Base-by-base conservation (phyloP, 2,797 vertebrate species). In the Champsocephalus gunnari region DNA sequence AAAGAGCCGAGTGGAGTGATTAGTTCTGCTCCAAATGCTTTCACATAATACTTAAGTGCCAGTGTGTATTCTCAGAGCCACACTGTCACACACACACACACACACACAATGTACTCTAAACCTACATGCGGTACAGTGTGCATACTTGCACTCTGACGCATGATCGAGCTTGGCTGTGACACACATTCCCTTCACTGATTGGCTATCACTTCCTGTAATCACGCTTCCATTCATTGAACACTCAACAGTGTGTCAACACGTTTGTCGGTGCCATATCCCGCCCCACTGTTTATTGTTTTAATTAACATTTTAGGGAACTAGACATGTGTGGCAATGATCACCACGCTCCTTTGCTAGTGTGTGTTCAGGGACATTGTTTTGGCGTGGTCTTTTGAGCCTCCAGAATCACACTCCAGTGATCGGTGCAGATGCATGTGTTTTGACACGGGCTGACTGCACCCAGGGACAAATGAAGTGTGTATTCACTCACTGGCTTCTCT, bases 11-110 rank as follows among this genome's bases (percentile, higher is more conserved):
- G 55, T 62, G 67, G 75, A 78, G 72, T 58, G 53, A 91, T 92
- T 92, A 91, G 80, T 92, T 90, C 89, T 87, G 88, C 89, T 90
- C 90, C 75, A 91, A 66, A 90, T 90, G 73, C 73, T 32, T n/a
- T 58, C 76, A 58, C 81, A 84, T 81, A 81, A 86, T 82, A 79
- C 74, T 73, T 69, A 84, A 77, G 80, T 76, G 86, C 75, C 64
- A 3, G 49, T 57, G 50, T 57, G 75, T 67, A 21, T 68, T 38
- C 58, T 57, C 28, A 58, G 45, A 58, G 75, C 24, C 67, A 63
- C 13, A 41, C 34, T 62, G 58, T 19, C 48, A 21, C 66, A 34
- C 60, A 68, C 38, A 41, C 43, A 38, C 71, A 43, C 55, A 43
- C 34, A 34, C 47, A 38, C 56, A 2, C 8, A 61, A n/a, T 54